Conservation (phyloP, 2,113 vertebrate species). For the Hippocampus barbouri region DNA sequence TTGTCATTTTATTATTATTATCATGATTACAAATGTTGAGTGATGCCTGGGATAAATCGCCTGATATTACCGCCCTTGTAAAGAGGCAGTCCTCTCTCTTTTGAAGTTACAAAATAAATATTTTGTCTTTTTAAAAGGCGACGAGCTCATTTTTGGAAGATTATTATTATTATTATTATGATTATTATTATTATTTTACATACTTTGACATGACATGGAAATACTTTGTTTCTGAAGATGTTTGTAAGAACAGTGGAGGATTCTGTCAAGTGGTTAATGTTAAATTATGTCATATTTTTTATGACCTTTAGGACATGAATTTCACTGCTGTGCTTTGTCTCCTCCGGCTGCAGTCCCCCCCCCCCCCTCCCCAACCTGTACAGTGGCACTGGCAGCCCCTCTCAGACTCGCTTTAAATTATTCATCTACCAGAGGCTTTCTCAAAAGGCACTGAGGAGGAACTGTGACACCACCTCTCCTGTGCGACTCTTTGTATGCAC, state of each 20-base stretch:
- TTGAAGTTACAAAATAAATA: no score
- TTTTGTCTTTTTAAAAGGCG: background rate
- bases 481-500: constrained; percentile 15
- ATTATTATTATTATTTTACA: no score
- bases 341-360: constrained; percentile 11
- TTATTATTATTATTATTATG: no score
- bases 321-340: constrained; percentile 7
- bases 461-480: constrained; percentile 13
- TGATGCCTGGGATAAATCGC: background rate
- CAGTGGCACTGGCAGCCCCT: constrained; percentile 11
- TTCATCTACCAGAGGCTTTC: constrained; percentile 46
- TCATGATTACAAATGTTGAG: background rate
- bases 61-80: background rate
- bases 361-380: background rate
- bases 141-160: background rate
- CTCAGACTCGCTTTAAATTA: constrained; percentile 45
- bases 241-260: background rate
- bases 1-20: no score
- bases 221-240: background rate
- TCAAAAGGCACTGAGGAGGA: constrained; percentile 28
- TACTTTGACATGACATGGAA: background rate
- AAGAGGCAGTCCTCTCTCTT: background rate
- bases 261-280: background rate
- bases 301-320: background rate
- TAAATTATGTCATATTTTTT: background rate